phyloP scores from a whole-genome alignment of 2,888 invertebrate species.

The Mythimna impura region DNA sequence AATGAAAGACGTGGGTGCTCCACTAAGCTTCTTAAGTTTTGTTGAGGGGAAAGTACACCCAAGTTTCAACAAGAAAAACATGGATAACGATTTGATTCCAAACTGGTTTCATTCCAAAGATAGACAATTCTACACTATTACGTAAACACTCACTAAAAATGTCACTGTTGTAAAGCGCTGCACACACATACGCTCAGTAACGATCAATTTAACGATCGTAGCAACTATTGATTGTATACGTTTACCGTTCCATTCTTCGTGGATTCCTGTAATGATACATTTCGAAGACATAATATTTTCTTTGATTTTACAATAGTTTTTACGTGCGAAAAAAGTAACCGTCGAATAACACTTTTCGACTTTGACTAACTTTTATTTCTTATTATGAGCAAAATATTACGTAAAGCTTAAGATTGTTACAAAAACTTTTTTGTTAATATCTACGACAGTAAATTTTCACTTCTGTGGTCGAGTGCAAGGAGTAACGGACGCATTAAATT shows the following conservation, averaged over 20 bases:
- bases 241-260: constrained; percentile 18
- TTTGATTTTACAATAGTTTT: background rate
- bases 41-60: constrained; percentile 35
- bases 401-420: background rate
- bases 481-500: constrained; percentile 26
- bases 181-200: constrained; percentile 40
- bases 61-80: constrained; percentile 47
- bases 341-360: background rate
- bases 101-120: constrained; percentile 68
- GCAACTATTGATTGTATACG: constrained; percentile 17
- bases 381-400: background rate
- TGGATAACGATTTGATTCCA: constrained; percentile 54
- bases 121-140: constrained; percentile 67
- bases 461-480: constrained; percentile 6
- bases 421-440: background rate
- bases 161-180: constrained; percentile 64
- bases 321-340: background rate
- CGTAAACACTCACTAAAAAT: constrained; percentile 71
- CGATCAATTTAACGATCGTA: constrained; percentile 30
- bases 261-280: background rate
- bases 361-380: background rate
- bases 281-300: background rate
- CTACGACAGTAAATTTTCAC: background rate
- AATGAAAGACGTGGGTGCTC: constrained; percentile 31
- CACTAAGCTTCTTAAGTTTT: constrained; percentile 35